phyloP scores from a whole-genome alignment of 2,113 vertebrate species.

The Brachypteracias leptosomus region DNA sequence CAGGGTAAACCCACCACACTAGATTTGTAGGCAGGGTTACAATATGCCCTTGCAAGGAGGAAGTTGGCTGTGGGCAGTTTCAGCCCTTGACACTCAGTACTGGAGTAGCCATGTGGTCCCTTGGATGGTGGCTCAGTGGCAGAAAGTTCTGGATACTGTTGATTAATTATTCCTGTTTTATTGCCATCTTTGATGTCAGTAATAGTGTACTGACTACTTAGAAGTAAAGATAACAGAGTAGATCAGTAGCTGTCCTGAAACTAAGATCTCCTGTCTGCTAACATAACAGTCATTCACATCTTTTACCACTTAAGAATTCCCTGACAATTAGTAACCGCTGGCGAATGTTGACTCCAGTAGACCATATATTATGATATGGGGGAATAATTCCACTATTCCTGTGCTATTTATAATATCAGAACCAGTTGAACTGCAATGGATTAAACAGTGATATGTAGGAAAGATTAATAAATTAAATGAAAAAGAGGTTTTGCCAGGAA shows the following conservation, averaged over 20 bases:
- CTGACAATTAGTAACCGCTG: not conserved
- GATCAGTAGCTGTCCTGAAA: not conserved
- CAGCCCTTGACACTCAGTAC: not conserved
- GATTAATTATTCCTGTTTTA: not conserved
- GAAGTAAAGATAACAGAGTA: not conserved
- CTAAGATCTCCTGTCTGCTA: not conserved
- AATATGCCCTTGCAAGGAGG: not conserved
- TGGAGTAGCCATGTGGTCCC: rapidly evolving
- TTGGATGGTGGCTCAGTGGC: not conserved
- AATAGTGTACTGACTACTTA: not conserved
- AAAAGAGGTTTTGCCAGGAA: not conserved
- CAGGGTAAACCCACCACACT: no score
- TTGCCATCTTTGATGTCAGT: not conserved
- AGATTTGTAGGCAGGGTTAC: not conserved
- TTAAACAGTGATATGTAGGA: not conserved
- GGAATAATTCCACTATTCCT: not conserved
- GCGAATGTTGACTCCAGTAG: not conserved
- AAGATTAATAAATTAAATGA: not conserved
- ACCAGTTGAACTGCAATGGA: not conserved
- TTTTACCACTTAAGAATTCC: not conserved
- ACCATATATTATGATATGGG: not conserved
- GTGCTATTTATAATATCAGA: not conserved
- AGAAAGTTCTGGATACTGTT: not conserved
- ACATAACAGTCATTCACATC: not conserved
- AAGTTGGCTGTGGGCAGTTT: not conserved